phyloP scores from a whole-genome alignment of 1,140 invertebrate species.

The Drosophila yakuba region DNA sequence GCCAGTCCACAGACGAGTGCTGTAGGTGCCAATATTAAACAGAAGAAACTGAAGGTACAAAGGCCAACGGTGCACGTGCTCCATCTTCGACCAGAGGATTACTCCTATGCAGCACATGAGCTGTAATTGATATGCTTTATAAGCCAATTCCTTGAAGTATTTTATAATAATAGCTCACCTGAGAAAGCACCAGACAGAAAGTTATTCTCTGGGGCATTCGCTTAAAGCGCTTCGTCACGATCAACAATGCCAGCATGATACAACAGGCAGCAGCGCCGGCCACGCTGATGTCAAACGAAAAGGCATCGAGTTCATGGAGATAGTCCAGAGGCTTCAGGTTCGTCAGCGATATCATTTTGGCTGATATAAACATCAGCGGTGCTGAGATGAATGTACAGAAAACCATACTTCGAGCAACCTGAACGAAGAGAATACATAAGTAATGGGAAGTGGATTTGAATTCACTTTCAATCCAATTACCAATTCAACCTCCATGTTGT shows the following conservation, averaged over 20 bases:
- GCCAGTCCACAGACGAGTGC: slow-evolving; percentile 92
- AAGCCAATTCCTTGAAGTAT: neutral
- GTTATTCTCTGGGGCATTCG: slow-evolving; percentile 94
- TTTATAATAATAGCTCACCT: slow-evolving; percentile 84
- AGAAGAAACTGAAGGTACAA: slow-evolving; percentile 90
- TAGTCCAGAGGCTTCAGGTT: slow-evolving; percentile 89
- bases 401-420: slow-evolving; percentile 96
- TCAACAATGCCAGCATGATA: slow-evolving; percentile 92
- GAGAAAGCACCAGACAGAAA: slow-evolving; percentile 90
- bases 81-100: slow-evolving; percentile 88
- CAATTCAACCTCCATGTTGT: slow-evolving; percentile 93
- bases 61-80: slow-evolving; percentile 85
- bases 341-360: slow-evolving; percentile 94
- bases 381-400: slow-evolving; percentile 96
- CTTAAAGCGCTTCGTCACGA: slow-evolving; percentile 90
- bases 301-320: slow-evolving; percentile 90
- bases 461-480: slow-evolving; percentile 85
- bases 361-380: slow-evolving; percentile 97
- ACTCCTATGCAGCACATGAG: slow-evolving; percentile 88
- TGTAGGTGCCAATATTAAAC: slow-evolving; percentile 90
- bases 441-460: neutral
- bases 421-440: slow-evolving; percentile 59
- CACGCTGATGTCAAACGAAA: slow-evolving; percentile 93
- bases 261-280: slow-evolving; percentile 90
- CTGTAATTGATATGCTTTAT: slow-evolving; percentile 72